A percentile compares a stretch with the other conserved stretches of the same genome.
These are phyloP conservation scores for Parasteatoda tepidariorum DNA, from an alignment of 1,140 invertebrate species.

Conservation along the genomic window DNA sequence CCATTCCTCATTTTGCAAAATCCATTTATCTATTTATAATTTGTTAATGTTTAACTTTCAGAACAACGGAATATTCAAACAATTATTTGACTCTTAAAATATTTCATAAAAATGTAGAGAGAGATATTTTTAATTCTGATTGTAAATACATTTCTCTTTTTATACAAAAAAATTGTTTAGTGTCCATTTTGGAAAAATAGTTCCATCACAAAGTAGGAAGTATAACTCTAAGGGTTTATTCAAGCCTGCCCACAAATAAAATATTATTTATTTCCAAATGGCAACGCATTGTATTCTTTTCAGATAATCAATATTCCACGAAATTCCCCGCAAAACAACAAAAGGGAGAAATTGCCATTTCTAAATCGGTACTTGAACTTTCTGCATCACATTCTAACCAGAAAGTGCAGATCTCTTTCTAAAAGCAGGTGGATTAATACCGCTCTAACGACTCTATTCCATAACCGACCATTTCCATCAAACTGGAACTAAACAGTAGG, in stretches of 20 bases:
- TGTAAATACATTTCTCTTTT: no score
- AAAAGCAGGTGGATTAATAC: constrained; percentile 5
- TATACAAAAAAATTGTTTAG: background rate
- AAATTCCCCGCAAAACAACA: background rate
- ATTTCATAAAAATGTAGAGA: no score
- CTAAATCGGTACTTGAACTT: constrained; percentile 46
- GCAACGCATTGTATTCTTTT: background rate
- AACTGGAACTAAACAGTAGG: constrained; percentile 14
- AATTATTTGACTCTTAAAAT: no score
- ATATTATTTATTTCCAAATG: background rate
- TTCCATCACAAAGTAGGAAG: background rate
- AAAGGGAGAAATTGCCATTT: background rate
- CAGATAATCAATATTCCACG: background rate
- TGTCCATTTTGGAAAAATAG: background rate
- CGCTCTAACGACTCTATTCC: background rate
- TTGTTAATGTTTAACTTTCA: no score
- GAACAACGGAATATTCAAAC: no score
- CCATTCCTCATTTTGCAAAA: no score
- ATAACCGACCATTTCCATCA: background rate
- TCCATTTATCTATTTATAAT: no score
- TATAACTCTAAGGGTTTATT: background rate
- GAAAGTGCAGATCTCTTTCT: background rate
- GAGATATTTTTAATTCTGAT: no score
- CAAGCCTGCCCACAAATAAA: background rate
- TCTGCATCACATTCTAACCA: background rate